These are phyloP conservation scores for Melolontha melolontha DNA, from an alignment of 2,888 invertebrate species.

Conservation along the genomic window DNA sequence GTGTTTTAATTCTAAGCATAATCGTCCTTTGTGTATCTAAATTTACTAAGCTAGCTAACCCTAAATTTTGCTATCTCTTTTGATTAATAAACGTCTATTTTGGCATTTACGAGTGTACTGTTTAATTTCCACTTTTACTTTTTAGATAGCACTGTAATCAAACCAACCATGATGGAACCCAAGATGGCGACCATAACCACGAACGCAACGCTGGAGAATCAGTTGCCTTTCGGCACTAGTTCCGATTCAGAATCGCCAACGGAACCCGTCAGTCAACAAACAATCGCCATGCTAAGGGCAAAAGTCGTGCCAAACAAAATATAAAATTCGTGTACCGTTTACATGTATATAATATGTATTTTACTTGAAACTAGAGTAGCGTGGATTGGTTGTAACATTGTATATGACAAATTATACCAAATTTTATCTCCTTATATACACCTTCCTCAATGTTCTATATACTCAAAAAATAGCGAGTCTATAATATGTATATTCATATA, in stretches of 20 bases:
- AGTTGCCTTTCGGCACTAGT: slow-evolving; percentile 62
- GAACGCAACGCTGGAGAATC: slow-evolving; percentile 48
- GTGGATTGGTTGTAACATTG: slow-evolving; percentile 20
- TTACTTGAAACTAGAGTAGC: slow-evolving; percentile 5
- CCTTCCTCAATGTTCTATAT: too few relatives aligned
- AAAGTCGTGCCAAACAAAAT: slow-evolving; percentile 64
- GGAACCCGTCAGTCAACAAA: slow-evolving; percentile 67
- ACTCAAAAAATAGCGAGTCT: too few relatives aligned
- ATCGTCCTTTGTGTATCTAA: too few relatives aligned
- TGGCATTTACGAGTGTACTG: too few relatives aligned
- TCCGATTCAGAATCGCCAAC: slow-evolving; percentile 70
- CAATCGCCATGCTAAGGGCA: slow-evolving; percentile 63
- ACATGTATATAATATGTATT: slow-evolving; percentile 18
- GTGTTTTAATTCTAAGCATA: too few relatives aligned
- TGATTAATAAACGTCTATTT: too few relatives aligned
- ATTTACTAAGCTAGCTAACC: too few relatives aligned
- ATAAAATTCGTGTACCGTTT: slow-evolving; percentile 42
- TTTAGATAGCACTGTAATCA: slow-evolving; percentile 39
- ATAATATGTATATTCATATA: too few relatives aligned
- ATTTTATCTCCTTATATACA: slow-evolving; percentile 22
- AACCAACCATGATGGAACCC: slow-evolving; percentile 43
- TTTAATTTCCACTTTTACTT: too few relatives aligned
- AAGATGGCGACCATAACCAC: slow-evolving; percentile 44
- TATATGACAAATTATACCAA: slow-evolving; percentile 32
- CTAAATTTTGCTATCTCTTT: too few relatives aligned